Base-by-base conservation (phyloP, 1,140 invertebrate genomes). In the Cecropterus lyciades region DNA sequence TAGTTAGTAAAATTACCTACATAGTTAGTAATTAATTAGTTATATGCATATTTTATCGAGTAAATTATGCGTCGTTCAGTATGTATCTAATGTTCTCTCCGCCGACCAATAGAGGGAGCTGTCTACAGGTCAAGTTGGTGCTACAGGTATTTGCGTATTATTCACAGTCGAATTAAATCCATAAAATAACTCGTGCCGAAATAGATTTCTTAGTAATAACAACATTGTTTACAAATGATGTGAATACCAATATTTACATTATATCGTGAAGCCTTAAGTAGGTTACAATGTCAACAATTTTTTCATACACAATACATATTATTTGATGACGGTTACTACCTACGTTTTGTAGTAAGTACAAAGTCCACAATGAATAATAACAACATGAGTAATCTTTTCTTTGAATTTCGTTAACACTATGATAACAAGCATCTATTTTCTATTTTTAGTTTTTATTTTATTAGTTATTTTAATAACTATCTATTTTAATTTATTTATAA, bases 301-400 rank as follows among this genome's bases (percentile, higher is more conserved):
- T 37, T 37, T 30, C 27, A 30, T n/a, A 37, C 33, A 37, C 11
- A 11, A 0, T 11, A 37, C 10, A 37, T 20, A 49, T 24, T n/a
- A 49, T 24, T 49, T 49, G 17, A 24, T 49, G 46, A 49, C 46
- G n/a, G 10, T 17, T 8, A 49, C 46, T 24, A 49, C 24, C n/a
- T 49, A n/a, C 24, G 10, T 3, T 24, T 24, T 24, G 10, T 5
- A n/a, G 46, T 24, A 11, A n/a, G 46, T 24, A 11, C 46, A 49
- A 49, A 49, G 46, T 49, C 46, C 45, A 48, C 17, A 10, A 49
- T n/a, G 17, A 24, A 24, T 1, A 49, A 49, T 49, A 49, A 49
- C 11, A 24, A 37, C 11, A n/a, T 49, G 16, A 5, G 45, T 24
- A 20, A 8, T 48, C 16, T 48, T 24, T 48, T 20, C 0, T 7